These are phyloP conservation scores for Oxyruncus cristatus DNA, from an alignment of 2,113 vertebrate genomes.

Conservation along the genomic window DNA sequence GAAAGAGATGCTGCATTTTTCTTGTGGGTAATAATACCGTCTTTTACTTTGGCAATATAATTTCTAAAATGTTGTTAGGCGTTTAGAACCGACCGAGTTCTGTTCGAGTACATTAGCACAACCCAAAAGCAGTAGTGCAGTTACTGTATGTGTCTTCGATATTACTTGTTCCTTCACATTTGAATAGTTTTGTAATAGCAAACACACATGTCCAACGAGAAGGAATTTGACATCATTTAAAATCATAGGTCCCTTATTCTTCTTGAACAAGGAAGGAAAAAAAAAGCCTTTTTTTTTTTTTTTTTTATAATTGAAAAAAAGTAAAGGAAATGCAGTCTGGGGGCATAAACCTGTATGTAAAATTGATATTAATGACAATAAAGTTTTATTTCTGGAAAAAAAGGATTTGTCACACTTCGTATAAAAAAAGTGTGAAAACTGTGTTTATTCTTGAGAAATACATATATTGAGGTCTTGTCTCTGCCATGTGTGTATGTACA, in stretches of 20 bases:
- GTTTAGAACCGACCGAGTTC: conserved; percentile 39
- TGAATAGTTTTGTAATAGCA: conserved; percentile 69
- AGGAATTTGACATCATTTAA: background rate
- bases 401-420: conserved; percentile 64
- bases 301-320: background rate
- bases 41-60: conserved; percentile 67
- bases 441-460: background rate
- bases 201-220: background rate
- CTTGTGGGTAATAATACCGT: conserved; percentile 54
- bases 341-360: conserved; percentile 60
- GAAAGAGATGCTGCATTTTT: conserved; percentile 61
- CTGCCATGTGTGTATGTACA: background rate
- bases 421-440: conserved; percentile 33
- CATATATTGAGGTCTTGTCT: background rate
- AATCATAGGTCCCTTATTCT: conserved; percentile 2
- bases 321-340: conserved; percentile 46
- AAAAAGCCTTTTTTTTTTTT: background rate
- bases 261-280: conserved; percentile 30
- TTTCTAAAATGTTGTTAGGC: conserved; percentile 57
- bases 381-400: conserved; percentile 72
- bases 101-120: conserved; percentile 61
- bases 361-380: conserved; percentile 50
- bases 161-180: conserved; percentile 63
- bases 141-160: conserved; percentile 69
- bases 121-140: conserved; percentile 61